Conservation (phyloP, 1,140 invertebrate species). For the Pseudomyrmex dendroicus region DNA sequence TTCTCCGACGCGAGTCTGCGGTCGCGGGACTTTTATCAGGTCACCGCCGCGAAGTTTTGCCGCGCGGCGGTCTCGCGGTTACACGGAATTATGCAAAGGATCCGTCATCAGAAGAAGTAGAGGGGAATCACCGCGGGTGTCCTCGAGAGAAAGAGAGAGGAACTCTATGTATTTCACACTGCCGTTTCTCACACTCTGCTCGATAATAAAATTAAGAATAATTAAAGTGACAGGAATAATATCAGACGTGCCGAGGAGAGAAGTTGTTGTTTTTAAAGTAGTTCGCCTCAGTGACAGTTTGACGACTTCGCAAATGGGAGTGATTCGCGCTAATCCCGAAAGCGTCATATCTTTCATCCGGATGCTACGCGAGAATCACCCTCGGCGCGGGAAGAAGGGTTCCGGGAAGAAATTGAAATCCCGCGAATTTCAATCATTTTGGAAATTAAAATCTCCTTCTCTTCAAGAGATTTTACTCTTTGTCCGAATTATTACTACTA, state of each 20-base stretch:
- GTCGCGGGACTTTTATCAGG: constrained; percentile 45
- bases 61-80: constrained; percentile 34
- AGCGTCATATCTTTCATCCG: neutral
- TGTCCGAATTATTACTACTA: too few relatives aligned
- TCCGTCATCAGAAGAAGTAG: constrained; percentile 4
- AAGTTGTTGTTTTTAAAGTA: constrained; percentile 1
- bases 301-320: neutral
- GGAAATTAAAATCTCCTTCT: too few relatives aligned
- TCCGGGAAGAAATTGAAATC: too few relatives aligned
- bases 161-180: neutral
- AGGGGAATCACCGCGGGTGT: too few relatives aligned
- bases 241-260: neutral
- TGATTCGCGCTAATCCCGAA: neutral
- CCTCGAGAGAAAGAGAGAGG: neutral
- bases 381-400: too few relatives aligned
- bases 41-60: constrained; percentile 47
- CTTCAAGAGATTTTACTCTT: too few relatives aligned
- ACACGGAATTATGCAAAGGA: constrained; percentile 48
- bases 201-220: constrained; percentile 51
- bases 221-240: constrained; percentile 50
- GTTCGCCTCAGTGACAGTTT: neutral
- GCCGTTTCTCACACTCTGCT: neutral
- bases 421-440: too few relatives aligned
- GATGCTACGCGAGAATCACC: neutral
- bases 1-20: constrained; percentile 3